Evolutionary conservation across 1,140 invertebrate species (phyloP), one percentile per base, ranked within the genome.

Genomic region (Solen grandis): DNA sequence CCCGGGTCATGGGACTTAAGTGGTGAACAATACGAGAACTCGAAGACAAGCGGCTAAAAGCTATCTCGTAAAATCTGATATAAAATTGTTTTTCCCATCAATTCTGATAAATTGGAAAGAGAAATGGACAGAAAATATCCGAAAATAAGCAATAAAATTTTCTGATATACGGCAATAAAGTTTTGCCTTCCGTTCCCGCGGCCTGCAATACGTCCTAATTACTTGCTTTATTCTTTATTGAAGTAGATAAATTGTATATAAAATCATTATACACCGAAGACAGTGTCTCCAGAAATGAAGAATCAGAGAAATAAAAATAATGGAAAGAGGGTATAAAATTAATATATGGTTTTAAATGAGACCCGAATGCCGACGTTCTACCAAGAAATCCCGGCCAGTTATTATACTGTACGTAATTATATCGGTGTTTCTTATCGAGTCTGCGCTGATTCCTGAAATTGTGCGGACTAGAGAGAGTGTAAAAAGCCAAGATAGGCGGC

Each of bases 81-180:
- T 78, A 78, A 78, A 78, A 78, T 78, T 69, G 75, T 78, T 78
- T 57, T 69, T 52, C n/a, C 62, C 63, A 69, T 69, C 75, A 52
- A 27, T 68, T 41, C 60, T 78, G 75, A 78, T 78, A 78, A 78
- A 78, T 78, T 78, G 75, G 75, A 68, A 36, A 54, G 57, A 68
- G 75, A 66, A 66, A 78, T 68, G 75, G 75, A 68, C 63, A 38
- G 75, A 78, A 78, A 78, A 78, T 78, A 78, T 78, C 75, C 75
- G 75, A 78, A 78, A 78, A 78, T 78, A 78, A 78, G 75, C 75
- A 78, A 78, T 78, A 78, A 78, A 78, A 78, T 66, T 78, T 78
- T 78, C 75, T 55, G 75, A 78, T 68, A 65, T 78, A 46, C 57
- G 62, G 63, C 63, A 69, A 78, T 68, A 76, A 68, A 78, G 54